A percentile compares a stretch with the other conserved stretches of the same genome.
phyloP scores from a whole-genome alignment of 2,888 invertebrate genomes.

The Ophraella communa region DNA sequence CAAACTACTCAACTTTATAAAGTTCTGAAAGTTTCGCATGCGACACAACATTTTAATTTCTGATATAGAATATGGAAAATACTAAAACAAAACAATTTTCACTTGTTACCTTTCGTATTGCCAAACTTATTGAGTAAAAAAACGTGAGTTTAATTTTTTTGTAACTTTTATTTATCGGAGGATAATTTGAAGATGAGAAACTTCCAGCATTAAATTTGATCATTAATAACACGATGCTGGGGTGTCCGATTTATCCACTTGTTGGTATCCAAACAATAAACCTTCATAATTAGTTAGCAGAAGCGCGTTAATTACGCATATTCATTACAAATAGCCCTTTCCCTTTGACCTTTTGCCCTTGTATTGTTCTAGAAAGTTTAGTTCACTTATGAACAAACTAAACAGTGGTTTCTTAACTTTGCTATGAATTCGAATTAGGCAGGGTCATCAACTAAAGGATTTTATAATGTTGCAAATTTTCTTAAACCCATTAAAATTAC shows the following conservation, averaged over 20 bases:
- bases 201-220: too few relatives aligned
- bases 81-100: too few relatives aligned
- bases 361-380: not conserved
- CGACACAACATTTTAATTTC: not conserved
- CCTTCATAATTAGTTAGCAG: conserved; percentile 21
- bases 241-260: conserved; percentile 24
- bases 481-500: too few relatives aligned
- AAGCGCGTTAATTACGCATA: conserved; percentile 10
- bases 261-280: conserved; percentile 19
- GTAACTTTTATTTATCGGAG: too few relatives aligned
- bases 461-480: too few relatives aligned
- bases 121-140: too few relatives aligned
- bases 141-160: too few relatives aligned
- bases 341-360: conserved; percentile 4
- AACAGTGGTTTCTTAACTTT: not conserved
- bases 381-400: not conserved
- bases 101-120: too few relatives aligned
- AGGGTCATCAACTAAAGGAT: not conserved
- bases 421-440: not conserved
- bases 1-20: not conserved
- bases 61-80: too few relatives aligned
- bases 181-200: too few relatives aligned
- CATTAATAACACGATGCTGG: too few relatives aligned
- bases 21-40: not conserved
- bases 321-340: conserved; percentile 14